Evolutionary conservation across 2,888 invertebrate species (phyloP), one percentile per base, ranked within the genome.

Genomic region (Cryptophagus acutangulus): DNA sequence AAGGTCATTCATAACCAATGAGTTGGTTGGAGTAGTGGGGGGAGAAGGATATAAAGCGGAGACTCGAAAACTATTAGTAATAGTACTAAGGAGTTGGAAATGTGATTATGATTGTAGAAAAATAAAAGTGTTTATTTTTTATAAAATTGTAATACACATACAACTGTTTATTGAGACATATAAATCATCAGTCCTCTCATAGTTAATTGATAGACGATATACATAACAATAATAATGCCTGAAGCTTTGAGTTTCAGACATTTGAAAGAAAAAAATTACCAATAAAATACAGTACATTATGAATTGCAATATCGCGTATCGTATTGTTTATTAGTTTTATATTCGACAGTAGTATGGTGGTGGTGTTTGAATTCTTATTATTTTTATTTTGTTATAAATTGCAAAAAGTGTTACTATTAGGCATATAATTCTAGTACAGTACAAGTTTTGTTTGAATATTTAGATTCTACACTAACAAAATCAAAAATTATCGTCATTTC

Each of bases 91-190:
- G n/a, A n/a, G n/a, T n/a, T n/a, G n/a, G n/a, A n/a, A n/a, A n/a
- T n/a, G n/a, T n/a, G n/a, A n/a, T n/a, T n/a, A n/a, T n/a, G n/a
- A n/a, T n/a, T n/a, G n/a, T n/a, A n/a, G n/a, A n/a, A n/a, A n/a
- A n/a, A n/a, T n/a, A n/a, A n/a, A n/a, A n/a, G n/a, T n/a, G n/a
- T 26, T n/a, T 26, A 12, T 26, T 26, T 26, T 12, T 12, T 69
- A 69, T 61, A 62, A 67, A 66, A 67, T 69, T 56, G 66, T 74
- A 74, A 74, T 76, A 76, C 75, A 76, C 75, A 76, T 76, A 76
- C 75, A 76, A 76, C 75, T 76, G 75, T 76, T 76, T 76, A 76
- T 77, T 76, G 74, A 76, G 76, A 76, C 76, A 76, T 74, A 72
- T 66, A 67, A 67, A 70, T 69, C 68, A 67, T 26, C 70, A 70